Conservation (phyloP, 1,140 invertebrate genomes). For the Oreohelix idahoensis region DNA sequence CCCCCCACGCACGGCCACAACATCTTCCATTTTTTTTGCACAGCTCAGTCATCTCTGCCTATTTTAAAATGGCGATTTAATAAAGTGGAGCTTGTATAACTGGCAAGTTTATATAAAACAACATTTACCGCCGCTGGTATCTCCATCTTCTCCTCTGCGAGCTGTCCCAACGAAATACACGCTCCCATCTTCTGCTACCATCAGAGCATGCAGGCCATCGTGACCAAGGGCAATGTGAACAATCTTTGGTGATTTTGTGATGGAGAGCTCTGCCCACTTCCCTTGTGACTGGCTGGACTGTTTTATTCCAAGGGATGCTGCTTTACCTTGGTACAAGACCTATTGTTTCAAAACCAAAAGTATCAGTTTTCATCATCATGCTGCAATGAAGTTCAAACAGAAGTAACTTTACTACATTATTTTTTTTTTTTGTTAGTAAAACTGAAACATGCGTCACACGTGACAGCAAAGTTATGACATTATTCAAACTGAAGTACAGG, state of each 20-base stretch:
- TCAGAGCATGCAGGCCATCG: constrained; percentile 90
- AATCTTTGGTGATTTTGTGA: constrained; percentile 85
- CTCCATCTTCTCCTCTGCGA: constrained; percentile 94
- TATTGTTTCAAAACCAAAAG: constrained; percentile 53
- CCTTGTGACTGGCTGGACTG: constrained; percentile 76
- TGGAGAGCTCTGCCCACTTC: constrained; percentile 83
- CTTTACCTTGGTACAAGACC: constrained; percentile 86
- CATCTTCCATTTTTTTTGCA: too few species aligned
- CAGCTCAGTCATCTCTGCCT: too few species aligned
- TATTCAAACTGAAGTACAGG: too few species aligned
- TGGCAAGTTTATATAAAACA: too few species aligned
- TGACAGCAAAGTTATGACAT: too few species aligned
- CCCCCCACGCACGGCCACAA: too few species aligned
- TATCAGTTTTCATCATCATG: neutral
- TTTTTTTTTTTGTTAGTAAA: too few species aligned
- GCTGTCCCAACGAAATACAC: constrained; percentile 91
- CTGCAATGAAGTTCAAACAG: constrained; percentile 37
- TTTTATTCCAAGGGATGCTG: constrained; percentile 83
- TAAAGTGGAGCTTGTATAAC: too few species aligned
- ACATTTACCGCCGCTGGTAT: constrained; percentile 76
- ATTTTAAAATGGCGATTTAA: too few species aligned
- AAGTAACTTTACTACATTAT: neutral
- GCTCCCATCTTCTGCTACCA: constrained; percentile 91
- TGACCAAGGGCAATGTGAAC: constrained; percentile 89
- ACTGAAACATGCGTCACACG: too few species aligned